A percentile compares a stretch with the other conserved stretches of the same genome.
Evolutionary conservation across 1,140 invertebrate species (phyloP).

Genomic region (Phocides pigmalion): DNA sequence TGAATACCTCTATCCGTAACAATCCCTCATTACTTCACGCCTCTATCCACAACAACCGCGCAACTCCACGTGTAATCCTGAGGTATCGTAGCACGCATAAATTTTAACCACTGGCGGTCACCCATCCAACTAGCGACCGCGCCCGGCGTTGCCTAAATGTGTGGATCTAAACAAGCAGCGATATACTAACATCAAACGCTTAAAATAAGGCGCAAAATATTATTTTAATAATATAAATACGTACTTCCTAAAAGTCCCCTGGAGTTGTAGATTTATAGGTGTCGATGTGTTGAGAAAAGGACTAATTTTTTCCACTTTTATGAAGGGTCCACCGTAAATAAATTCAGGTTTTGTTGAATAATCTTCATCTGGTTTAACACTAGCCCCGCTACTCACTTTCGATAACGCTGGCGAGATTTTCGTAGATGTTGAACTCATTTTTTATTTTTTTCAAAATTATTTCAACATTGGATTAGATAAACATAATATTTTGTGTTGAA

Average conservation of each 20-base stretch:
- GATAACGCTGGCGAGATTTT: conserved; percentile 18
- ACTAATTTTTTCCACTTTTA: conserved; percentile 53
- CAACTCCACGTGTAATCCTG: too few relatives aligned
- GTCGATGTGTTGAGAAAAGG: conserved; percentile 61
- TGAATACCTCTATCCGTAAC: too few relatives aligned
- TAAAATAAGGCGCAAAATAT: too few relatives aligned
- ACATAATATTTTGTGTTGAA: too few relatives aligned
- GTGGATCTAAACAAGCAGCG: too few relatives aligned
- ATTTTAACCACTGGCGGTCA: too few relatives aligned
- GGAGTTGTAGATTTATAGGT: conserved; percentile 62
- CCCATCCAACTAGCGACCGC: too few relatives aligned
- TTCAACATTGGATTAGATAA: not conserved
- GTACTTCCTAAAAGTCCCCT: conserved; percentile 73
- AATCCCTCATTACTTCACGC: too few relatives aligned
- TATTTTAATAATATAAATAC: conserved; percentile 39
- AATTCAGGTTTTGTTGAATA: conserved; percentile 62
- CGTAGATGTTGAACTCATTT: conserved; percentile 51
- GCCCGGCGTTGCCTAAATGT: too few relatives aligned
- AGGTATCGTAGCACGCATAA: too few relatives aligned
- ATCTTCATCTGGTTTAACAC: conserved; percentile 43
- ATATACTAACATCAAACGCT: too few relatives aligned
- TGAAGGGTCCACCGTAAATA: conserved; percentile 75
- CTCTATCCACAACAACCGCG: too few relatives aligned
- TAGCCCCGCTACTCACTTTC: conserved; percentile 15
- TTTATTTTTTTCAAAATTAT: conserved; percentile 36